Evolutionary conservation across 2,113 vertebrate species (phyloP), one percentile per base, ranked within the genome.

Genomic region (Tragelaphus strepsiceros): DNA sequence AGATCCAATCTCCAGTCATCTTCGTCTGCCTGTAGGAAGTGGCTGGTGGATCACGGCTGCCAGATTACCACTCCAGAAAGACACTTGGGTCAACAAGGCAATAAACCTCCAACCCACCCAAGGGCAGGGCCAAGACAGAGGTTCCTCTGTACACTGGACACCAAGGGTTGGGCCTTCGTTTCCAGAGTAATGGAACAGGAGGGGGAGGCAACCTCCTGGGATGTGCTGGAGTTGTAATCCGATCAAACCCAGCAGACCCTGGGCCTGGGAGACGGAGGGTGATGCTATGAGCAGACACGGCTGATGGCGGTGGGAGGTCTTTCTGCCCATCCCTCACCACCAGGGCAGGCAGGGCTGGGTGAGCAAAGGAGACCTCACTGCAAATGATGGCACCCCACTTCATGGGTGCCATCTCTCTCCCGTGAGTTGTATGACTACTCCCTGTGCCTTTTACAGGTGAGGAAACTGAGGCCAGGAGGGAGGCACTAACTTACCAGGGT

Each of bases 71-170:
- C 49, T 6, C 61, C 71, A 87, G 54, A 78, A 64, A 89, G 21
- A 56, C 5, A 22, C 49, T 19, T n/a, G 46, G 26, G 6, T 84
- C 77, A 92, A 32, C 59, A 56, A 56, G 46, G 14, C 35, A 92
- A 16, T 83, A 96, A 94, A 94, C 11, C 78, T 67, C 43, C 51
- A 30, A 88, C 94, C 80, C 19, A 7, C 22, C 53, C 81, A 84
- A 26, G 77, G 94, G 64, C n/a, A 92, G 88, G 56, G 81, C 56
- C 19, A 43, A 17, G 28, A 74, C 28, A 96, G 43, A 96, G 26
- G 5, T 1, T 2, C 30, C 85, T 91, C 24, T 94, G 49, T 95
- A 24, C 39, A 32, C 53, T 13, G 11, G 62, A 13, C 11, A 22
- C 32, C 8, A 22, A 87, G 24, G 74, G 53, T 24, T 17, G 14